phyloP scores from a whole-genome alignment of 53 echinoderm and acorn worm species.

The Apostichopus leukothele region DNA sequence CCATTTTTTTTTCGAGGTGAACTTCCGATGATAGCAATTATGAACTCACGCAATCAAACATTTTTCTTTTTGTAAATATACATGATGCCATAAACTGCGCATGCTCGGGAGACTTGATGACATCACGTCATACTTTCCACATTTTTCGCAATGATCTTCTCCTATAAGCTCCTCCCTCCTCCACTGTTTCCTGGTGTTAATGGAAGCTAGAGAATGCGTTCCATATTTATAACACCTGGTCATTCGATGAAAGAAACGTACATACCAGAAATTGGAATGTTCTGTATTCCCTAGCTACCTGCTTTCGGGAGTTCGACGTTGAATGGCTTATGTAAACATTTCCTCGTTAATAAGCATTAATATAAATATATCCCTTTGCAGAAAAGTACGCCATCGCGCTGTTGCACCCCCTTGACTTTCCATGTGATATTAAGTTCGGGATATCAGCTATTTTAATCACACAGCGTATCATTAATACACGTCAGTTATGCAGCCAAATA shows the following conservation, averaged over 20 bases:
- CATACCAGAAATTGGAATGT: conserved; percentile 43
- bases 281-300: conserved; percentile 32
- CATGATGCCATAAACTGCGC: background rate
- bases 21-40: too few relatives aligned
- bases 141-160: background rate
- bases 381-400: conserved; percentile 1
- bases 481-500: conserved; percentile 40
- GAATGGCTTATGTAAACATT: conserved; percentile 44
- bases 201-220: conserved; percentile 27
- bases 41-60: too few relatives aligned
- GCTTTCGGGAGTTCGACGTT: background rate
- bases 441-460: conserved; percentile 27
- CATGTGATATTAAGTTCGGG: conserved; percentile 28
- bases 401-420: conserved; percentile 2
- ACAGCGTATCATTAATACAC: conserved; percentile 25
- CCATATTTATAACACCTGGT: conserved; percentile 43
- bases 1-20: too few relatives aligned
- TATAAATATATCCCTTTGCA: conserved; percentile 13
- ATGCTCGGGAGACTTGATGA: background rate
- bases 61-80: too few relatives aligned
- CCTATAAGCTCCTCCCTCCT: background rate
- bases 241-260: conserved; percentile 39
- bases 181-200: conserved; percentile 21
- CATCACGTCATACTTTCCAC: background rate
- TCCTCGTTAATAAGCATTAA: conserved; percentile 15